Conservation (phyloP, 2,797 vertebrate species). For the Chiloscyllium punctatum region DNA sequence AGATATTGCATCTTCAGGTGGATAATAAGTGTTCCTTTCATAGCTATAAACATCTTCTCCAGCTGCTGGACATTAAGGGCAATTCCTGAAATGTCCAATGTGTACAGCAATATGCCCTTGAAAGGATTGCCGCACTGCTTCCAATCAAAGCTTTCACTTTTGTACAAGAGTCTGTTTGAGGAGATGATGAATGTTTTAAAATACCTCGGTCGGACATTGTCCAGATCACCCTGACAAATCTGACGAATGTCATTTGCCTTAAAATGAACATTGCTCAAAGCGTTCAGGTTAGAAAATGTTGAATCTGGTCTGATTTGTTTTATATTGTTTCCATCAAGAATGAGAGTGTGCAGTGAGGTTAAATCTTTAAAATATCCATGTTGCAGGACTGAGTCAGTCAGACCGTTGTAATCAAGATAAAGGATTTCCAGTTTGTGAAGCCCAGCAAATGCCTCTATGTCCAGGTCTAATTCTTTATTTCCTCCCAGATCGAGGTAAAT, state of each 20-base stretch:
- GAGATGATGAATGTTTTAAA: conserved; percentile 45
- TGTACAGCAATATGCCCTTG: conserved; percentile 40
- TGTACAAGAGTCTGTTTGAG: conserved; percentile 38
- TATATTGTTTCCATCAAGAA: conserved; percentile 44
- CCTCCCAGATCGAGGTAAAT: conserved; percentile 45
- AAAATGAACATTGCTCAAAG: conserved; percentile 39
- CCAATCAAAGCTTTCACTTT: background rate
- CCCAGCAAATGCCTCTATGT: conserved; percentile 41
- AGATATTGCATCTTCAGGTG: conserved; percentile 41
- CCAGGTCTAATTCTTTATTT: conserved; percentile 40
- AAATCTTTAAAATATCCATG: conserved; percentile 40
- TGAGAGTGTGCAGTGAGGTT: conserved; percentile 42
- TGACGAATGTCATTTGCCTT: conserved; percentile 42
- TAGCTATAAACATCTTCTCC: conserved; percentile 39
- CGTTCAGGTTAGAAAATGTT: conserved; percentile 40
- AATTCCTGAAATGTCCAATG: conserved; percentile 45
- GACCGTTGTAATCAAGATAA: conserved; percentile 41
- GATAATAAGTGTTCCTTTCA: conserved; percentile 39
- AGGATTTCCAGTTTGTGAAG: conserved; percentile 42
- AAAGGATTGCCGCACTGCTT: conserved; percentile 42
- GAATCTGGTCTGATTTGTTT: conserved; percentile 41
- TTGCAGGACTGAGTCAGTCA: conserved; percentile 42
- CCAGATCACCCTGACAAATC: conserved; percentile 42
- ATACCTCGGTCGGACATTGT: conserved; percentile 30
- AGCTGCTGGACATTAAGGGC: background rate